Evolutionary conservation across 2,113 vertebrate species (phyloP).

Genomic region (Planiliza haematocheilus): DNA sequence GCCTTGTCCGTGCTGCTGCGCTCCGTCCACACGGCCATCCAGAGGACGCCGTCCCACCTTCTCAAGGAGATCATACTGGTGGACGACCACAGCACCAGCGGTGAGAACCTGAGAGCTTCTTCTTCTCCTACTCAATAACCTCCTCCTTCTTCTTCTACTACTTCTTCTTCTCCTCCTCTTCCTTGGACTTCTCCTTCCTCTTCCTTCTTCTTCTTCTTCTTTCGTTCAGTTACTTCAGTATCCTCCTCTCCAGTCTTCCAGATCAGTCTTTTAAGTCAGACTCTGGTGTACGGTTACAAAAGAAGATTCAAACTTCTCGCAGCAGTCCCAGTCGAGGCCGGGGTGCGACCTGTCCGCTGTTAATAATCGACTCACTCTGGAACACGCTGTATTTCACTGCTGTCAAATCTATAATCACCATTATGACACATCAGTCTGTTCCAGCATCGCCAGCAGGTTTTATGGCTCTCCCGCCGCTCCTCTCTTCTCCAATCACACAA

Average conservation of each 20-base stretch:
- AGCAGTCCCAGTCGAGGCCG: neutral
- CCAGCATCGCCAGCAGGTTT: slow-evolving; percentile 34
- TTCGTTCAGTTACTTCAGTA: too few relatives aligned
- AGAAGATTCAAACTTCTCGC: slow-evolving; percentile 29
- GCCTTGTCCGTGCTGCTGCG: slow-evolving; percentile 93
- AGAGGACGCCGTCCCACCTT: slow-evolving; percentile 90
- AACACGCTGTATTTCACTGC: slow-evolving; percentile 57
- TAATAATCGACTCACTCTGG: slow-evolving; percentile 45
- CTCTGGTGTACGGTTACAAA: too few relatives aligned
- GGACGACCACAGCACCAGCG: slow-evolving; percentile 93
- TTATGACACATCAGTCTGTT: slow-evolving; percentile 56
- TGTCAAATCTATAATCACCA: slow-evolving; percentile 63
- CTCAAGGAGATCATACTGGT: slow-evolving; percentile 97
- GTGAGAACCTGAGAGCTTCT: slow-evolving; percentile 78
- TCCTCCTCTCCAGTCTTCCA: too few relatives aligned
- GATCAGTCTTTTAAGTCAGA: too few relatives aligned
- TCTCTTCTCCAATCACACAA: slow-evolving; percentile 56
- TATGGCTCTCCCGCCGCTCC: slow-evolving; percentile 44
- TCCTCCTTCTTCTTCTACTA: too few relatives aligned
- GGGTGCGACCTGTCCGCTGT: slow-evolving; percentile 12
- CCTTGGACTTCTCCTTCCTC: too few relatives aligned
- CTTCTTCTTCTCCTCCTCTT: too few relatives aligned
- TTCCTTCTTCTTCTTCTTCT: too few relatives aligned
- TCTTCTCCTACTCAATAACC: neutral
- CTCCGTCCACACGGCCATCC: slow-evolving; percentile 92